These are phyloP conservation scores for Lissonota sp. DNA, from an alignment of 2,888 invertebrate species.

Conservation along the genomic window DNA sequence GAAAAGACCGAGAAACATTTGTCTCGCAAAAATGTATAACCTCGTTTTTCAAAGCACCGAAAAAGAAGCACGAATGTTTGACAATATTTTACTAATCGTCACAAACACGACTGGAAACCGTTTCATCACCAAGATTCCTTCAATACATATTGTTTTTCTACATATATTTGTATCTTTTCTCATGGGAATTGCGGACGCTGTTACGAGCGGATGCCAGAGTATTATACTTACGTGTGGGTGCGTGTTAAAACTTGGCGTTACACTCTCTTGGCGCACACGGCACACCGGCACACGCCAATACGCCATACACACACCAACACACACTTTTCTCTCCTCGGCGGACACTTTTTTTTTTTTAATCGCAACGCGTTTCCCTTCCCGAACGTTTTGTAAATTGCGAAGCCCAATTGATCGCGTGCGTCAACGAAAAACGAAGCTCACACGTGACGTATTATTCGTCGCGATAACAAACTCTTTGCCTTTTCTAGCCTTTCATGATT, in stretches of 20 bases:
- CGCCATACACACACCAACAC: no score
- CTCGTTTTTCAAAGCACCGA: slow-evolving; percentile 24
- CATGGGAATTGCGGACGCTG: slow-evolving; percentile 29
- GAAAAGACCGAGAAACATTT: slow-evolving; percentile 15
- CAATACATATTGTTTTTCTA: neutral
- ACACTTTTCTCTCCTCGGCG: slow-evolving; percentile 8
- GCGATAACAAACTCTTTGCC: slow-evolving; percentile 16
- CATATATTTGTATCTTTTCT: neutral
- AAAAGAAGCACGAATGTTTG: neutral
- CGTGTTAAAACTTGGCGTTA: slow-evolving; percentile 48
- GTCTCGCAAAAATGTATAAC: slow-evolving; percentile 22
- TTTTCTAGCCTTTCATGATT: slow-evolving; percentile 54
- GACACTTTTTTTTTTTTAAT: neutral
- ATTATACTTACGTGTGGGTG: slow-evolving; percentile 55
- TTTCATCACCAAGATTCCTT: neutral
- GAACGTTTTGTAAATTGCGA: neutral
- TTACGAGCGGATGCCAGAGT: slow-evolving; percentile 41
- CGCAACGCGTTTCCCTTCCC: neutral
- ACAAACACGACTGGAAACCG: neutral
- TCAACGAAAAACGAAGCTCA: neutral
- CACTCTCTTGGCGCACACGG: neutral
- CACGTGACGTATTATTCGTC: slow-evolving; percentile 18
- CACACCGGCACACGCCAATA: neutral
- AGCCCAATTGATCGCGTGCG: slow-evolving; percentile 1
- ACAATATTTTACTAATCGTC: neutral